Evolutionary conservation across 1,140 invertebrate species (phyloP), one percentile per base, ranked within the genome.

Genomic region (Trachymyrmex septentrionalis): DNA sequence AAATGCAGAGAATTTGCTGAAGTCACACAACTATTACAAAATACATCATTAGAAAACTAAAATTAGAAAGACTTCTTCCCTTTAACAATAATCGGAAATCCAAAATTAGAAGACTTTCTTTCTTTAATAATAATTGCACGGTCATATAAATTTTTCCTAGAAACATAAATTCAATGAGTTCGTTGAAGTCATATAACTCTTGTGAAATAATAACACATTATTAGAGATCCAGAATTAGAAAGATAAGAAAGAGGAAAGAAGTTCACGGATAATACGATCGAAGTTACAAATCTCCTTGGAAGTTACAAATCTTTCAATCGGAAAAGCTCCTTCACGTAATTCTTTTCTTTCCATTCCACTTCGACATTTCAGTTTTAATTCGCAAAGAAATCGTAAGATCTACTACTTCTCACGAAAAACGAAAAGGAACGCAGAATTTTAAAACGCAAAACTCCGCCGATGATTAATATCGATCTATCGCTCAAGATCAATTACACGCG

Each of bases 401-500:
- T n/a, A 9, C 19, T 14, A 48, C n/a, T 27, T 44, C 16, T 44
- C 2, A 53, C n/a, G 4, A 24, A 24, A 48, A 30, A 0, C 9
- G 21, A 64, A 53, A 50, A 3, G 19, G 24, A 21, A 24, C 30
- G 14, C 19, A 21, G 48, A 30, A 27, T 19, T 9, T 57, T 57
- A 2, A 73, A 30, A 21, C 34, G 10, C 38, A 19, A 50, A 30
- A 63, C 14, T 75, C 24, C 34, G 12, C 3, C 67, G 55, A 34
- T 27, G 27, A 73, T 71, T 7, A 19, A 24, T 19, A n/a, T 24
- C 24, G 80, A 75, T 82, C 80, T 21, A 48, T 73, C 34, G 34
- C 0, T 12, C 55, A 57, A 30, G 69, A 84, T 84, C 80, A 50
- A 84, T 84, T 50, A 30, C 50, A 34, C 55, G 24, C 80, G 80